These are phyloP conservation scores for Phylloscopus trochilus DNA, from an alignment of 2,113 vertebrate species.

Conservation along the genomic window DNA sequence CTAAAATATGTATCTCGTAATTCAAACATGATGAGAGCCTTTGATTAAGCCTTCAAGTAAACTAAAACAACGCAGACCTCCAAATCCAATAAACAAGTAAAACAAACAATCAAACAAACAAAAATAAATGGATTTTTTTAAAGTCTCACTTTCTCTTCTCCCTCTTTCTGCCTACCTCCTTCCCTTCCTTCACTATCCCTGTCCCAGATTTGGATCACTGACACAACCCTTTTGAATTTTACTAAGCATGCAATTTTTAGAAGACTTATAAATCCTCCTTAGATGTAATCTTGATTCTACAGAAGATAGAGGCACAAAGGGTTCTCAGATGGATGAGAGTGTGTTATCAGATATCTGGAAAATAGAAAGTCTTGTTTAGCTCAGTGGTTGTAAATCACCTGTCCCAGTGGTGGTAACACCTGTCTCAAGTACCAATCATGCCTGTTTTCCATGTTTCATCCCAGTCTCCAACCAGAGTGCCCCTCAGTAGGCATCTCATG, in stretches of 20 bases:
- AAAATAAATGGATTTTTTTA: rapidly evolving
- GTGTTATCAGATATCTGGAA: neutral
- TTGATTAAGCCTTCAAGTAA: neutral
- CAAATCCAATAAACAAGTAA: neutral
- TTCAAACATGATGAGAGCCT: neutral
- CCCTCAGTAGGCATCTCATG: neutral
- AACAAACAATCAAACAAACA: too few species aligned
- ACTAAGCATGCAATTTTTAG: neutral
- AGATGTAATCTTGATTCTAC: neutral
- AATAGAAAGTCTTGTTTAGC: neutral
- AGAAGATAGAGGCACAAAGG: neutral
- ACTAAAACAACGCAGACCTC: neutral
- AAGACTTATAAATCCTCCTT: neutral
- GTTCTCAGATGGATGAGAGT: neutral
- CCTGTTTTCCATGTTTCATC: neutral
- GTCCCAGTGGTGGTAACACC: neutral
- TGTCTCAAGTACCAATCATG: neutral
- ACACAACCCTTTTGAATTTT: neutral
- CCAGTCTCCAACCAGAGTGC: neutral
- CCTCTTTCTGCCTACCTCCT: too few species aligned
- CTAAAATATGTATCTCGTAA: neutral
- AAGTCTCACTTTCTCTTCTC: neutral
- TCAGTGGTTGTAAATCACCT: neutral
- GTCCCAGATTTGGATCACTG: neutral
- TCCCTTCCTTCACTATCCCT: neutral